Evolutionary conservation across 2,888 invertebrate species (phyloP), one percentile per base, ranked within the genome.

Genomic region (Sminthurinus aureus): DNA sequence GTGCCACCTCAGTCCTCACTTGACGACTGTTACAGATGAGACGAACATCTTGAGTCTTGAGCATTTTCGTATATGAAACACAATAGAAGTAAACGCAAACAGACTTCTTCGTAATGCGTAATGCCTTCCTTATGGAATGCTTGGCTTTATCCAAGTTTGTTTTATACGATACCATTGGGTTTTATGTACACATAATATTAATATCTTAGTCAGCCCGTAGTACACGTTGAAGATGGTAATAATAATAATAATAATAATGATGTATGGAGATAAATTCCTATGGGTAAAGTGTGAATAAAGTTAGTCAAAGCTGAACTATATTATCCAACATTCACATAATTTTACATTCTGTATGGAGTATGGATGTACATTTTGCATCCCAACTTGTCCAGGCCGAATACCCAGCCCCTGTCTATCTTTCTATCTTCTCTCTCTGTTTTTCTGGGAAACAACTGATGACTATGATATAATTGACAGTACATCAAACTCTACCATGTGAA

Each of bases 371-470:
- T 6, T 38, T 38, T 38, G 38, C 38, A 38, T 38, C 3, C 1
- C 6, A 58, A 9, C 58, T 58, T 58, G 15, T 58, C 15, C 18
- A 18, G 13, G 9, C 18, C n/a, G n/a, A 58, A 6, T 58, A 6
- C 9, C 58, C 58, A 58, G 8, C 52, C 13, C 6, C 67, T 67
- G 18, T 67, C 67, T 69, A 11, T 69, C 67, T 20, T 22, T 0
- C 18, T 11, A 12, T 69, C 67, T 20, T 50, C 26, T 20, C 75
- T 20, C 20, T 75, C n/a, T 75, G 51, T 51, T 50, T 76, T 58
- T 58, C 76, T 76, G 15, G 76, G 76, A 58, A 76, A 76, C 38
- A 76, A 58, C 58, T 76, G 76, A 76, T 76, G 76, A 58, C 58
- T 12, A 76, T 76, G 58, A 52, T 76, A 58, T 4, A 76, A 76